Base-by-base conservation (phyloP, 2,888 invertebrate species). In the Perizoma affinitatum region DNA sequence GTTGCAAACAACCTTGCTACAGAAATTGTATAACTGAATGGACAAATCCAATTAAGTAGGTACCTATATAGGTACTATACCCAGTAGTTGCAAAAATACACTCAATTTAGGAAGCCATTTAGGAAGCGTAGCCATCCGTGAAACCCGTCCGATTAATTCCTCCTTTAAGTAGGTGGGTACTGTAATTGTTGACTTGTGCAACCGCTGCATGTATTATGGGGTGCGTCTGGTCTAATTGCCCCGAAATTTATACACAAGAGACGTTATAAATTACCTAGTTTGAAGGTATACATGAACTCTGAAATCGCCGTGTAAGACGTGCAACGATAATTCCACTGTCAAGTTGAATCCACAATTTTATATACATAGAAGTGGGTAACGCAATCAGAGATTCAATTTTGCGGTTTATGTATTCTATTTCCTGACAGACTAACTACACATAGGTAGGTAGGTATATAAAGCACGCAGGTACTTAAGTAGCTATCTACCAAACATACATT, bases 31-130 rank as follows among this genome's bases (percentile, higher is more conserved):
- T 33, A 54, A 34, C 50, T 54, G 54, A 60, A 60, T 43, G 50
- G 53, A 56, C 53, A 55, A 58, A 57, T 60, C 63, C 56, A 60
- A 60, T 60, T 59, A 63, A 44, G 22, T 22, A 22, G 22, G 22
- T 22, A 22, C 22, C 3, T 22, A 22, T 22, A 22, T 42, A 10
- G 7, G 6, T 47, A 51, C 42, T 47, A 7, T 45, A 41, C 11
- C 50, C 43, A 44, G 43, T 33, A 49, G 34, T 58, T 55, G 55
- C 58, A 48, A 53, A 58, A 63, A 55, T 38, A 49, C 47, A 54
- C 9, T 49, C 11, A 54, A 49, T 43, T 55, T 55, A 44, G 35
- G 58, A 63, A 63, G 63, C 63, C 52, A 48, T 45, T 55, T 54
- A 58, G 11, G 62, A 58, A 60, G 59, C 45, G 43, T 49, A 54